Conservation (phyloP, 1,140 invertebrate genomes). For the Leptinotarsa texana region DNA sequence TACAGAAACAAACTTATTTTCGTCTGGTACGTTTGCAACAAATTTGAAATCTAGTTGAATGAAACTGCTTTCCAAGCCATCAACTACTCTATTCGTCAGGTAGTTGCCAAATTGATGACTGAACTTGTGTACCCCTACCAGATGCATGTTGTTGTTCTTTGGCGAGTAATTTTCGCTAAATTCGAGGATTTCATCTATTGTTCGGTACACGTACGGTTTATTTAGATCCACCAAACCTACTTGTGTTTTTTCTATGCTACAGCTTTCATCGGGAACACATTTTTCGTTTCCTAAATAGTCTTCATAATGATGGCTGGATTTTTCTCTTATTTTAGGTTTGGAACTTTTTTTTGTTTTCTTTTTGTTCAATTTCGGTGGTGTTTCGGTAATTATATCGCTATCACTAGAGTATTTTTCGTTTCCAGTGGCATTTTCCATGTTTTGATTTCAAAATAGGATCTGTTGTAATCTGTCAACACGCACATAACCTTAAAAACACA, state of each 20-base stretch:
- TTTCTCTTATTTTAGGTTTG: not conserved
- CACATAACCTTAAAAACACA: too few relatives aligned
- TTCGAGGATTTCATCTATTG: slow-evolving; percentile 6
- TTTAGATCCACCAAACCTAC: not conserved
- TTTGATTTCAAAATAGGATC: too few relatives aligned
- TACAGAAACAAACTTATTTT: slow-evolving; percentile 1
- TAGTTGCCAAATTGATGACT: not conserved
- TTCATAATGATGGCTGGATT: slow-evolving; percentile 4
- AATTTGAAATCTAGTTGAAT: slow-evolving; percentile 4
- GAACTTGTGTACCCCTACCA: not conserved
- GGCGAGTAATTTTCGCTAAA: not conserved
- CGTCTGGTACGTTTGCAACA: not conserved
- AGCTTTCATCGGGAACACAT: not conserved
- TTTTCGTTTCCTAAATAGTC: not conserved
- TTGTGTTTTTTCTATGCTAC: not conserved
- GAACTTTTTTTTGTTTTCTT: not conserved
- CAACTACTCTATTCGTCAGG: not conserved
- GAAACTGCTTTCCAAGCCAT: not conserved
- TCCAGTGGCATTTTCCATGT: not conserved
- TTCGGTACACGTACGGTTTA: slow-evolving; percentile 10
- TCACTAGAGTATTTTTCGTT: not conserved
- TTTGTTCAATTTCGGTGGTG: not conserved
- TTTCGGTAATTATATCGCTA: slow-evolving; percentile 3
- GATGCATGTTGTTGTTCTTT: slow-evolving; percentile 6
- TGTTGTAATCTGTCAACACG: too few relatives aligned